These are phyloP conservation scores for Pantala flavescens DNA, from an alignment of 1,140 invertebrate genomes.

Conservation along the genomic window DNA sequence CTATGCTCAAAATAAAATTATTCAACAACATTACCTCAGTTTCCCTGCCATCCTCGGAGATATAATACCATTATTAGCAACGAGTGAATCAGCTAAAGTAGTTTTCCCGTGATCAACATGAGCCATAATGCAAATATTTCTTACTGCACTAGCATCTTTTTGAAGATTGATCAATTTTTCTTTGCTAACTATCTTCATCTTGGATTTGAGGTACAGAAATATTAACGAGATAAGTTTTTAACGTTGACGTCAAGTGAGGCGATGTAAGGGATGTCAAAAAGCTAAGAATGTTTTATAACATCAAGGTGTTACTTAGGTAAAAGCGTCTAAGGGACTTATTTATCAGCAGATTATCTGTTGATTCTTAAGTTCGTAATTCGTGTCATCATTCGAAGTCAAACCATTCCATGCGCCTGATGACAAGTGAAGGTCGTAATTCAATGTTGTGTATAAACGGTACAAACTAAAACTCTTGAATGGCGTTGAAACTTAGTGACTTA, in stretches of 20 bases:
- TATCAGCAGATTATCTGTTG: too few relatives aligned
- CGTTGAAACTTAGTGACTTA: not conserved
- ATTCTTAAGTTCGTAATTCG: not conserved
- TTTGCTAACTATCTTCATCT: slow-evolving; percentile 44
- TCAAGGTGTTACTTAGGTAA: too few relatives aligned
- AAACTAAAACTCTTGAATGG: not conserved
- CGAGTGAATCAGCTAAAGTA: slow-evolving; percentile 86
- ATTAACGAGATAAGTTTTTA: not conserved
- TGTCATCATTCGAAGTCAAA: not conserved
- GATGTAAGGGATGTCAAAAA: too few relatives aligned
- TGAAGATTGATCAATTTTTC: slow-evolving; percentile 56
- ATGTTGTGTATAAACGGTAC: not conserved
- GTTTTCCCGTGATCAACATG: slow-evolving; percentile 99
- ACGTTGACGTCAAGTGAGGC: not conserved
- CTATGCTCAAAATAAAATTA: slow-evolving; percentile 5
- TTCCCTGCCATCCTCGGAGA: slow-evolving; percentile 84
- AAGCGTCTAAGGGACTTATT: too few relatives aligned
- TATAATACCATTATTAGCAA: slow-evolving; percentile 95
- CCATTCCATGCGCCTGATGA: not conserved
- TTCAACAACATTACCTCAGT: slow-evolving; percentile 42
- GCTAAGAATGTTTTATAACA: too few relatives aligned
- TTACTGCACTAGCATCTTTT: slow-evolving; percentile 56
- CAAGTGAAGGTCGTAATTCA: not conserved
- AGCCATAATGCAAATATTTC: slow-evolving; percentile 97
- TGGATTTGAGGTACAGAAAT: slow-evolving; percentile 16